phyloP scores from a whole-genome alignment of 2,888 invertebrate genomes.

The Drosophila fungiperda region DNA sequence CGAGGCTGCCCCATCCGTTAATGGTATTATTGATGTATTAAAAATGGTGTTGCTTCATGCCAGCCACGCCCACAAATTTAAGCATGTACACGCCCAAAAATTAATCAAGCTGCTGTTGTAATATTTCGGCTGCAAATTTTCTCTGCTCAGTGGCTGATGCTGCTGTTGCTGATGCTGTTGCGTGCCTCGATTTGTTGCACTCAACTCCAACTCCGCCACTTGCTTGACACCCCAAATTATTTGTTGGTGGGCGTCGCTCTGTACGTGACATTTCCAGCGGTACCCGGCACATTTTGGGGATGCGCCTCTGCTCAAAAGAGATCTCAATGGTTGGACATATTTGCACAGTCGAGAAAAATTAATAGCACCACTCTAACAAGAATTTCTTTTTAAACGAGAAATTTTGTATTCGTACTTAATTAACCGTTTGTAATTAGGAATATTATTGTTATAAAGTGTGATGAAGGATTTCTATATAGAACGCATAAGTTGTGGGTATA shows the following conservation, averaged over 20 bases:
- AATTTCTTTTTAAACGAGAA: neutral
- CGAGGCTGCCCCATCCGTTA: slow-evolving; percentile 30
- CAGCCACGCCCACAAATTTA: slow-evolving; percentile 74
- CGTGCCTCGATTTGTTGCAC: slow-evolving; percentile 52
- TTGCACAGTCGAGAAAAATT: neutral
- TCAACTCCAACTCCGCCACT: slow-evolving; percentile 34
- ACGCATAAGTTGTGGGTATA: neutral
- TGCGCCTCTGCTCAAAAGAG: slow-evolving; percentile 27
- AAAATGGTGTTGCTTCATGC: slow-evolving; percentile 70
- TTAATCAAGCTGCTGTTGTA: slow-evolving; percentile 80
- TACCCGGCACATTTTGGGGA: slow-evolving; percentile 3
- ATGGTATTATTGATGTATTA: slow-evolving; percentile 32
- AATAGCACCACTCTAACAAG: neutral
- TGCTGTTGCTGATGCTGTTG: slow-evolving; percentile 24
- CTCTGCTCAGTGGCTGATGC: slow-evolving; percentile 9
- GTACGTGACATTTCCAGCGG: slow-evolving; percentile 60
- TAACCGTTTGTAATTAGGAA: too few relatives aligned
- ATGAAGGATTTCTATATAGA: neutral
- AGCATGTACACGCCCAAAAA: slow-evolving; percentile 68
- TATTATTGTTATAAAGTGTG: too few relatives aligned
- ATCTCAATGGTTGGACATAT: slow-evolving; percentile 1
- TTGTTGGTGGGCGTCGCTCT: slow-evolving; percentile 33
- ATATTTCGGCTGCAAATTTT: slow-evolving; percentile 42
- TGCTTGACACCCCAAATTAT: slow-evolving; percentile 24
- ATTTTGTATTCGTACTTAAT: too few relatives aligned